These are phyloP conservation scores for Etheostoma spectabile DNA, from an alignment of 2,113 vertebrate species.

Conservation along the genomic window DNA sequence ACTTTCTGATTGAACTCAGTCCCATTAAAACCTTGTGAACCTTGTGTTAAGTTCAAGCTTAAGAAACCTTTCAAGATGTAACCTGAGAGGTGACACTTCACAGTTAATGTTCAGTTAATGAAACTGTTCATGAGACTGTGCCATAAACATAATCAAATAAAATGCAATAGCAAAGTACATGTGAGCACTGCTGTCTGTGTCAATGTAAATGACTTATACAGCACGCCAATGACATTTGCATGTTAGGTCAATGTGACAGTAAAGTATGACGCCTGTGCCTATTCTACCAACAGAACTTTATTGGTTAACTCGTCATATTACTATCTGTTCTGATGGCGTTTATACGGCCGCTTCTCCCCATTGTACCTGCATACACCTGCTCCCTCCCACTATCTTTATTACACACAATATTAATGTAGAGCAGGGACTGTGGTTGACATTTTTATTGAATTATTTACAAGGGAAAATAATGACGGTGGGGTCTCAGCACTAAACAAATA, in stretches of 20 bases:
- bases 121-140: neutral
- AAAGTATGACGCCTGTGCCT: constrained; percentile 36
- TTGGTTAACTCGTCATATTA: constrained; percentile 39
- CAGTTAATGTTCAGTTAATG: constrained; percentile 5
- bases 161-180: neutral
- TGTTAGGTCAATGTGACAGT: constrained; percentile 27
- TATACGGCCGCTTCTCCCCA: constrained; percentile 38
- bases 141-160: neutral
- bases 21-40: neutral
- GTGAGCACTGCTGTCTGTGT: neutral
- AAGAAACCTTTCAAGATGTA: neutral
- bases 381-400: constrained; percentile 71
- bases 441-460: constrained; percentile 87
- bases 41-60: neutral
- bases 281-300: constrained; percentile 11
- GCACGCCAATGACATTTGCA: constrained; percentile 1
- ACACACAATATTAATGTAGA: constrained; percentile 80
- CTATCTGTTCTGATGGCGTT: constrained; percentile 28
- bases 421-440: constrained; percentile 69
- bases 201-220: neutral
- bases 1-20: neutral
- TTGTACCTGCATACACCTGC: constrained; percentile 60
- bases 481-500: constrained; percentile 81
- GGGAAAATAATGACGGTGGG: constrained; percentile 82
- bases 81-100: neutral